A percentile compares a stretch with the other conserved stretches of the same genome.
phyloP scores from a whole-genome alignment of 2,113 vertebrate species.

The Phainopepla nitens region DNA sequence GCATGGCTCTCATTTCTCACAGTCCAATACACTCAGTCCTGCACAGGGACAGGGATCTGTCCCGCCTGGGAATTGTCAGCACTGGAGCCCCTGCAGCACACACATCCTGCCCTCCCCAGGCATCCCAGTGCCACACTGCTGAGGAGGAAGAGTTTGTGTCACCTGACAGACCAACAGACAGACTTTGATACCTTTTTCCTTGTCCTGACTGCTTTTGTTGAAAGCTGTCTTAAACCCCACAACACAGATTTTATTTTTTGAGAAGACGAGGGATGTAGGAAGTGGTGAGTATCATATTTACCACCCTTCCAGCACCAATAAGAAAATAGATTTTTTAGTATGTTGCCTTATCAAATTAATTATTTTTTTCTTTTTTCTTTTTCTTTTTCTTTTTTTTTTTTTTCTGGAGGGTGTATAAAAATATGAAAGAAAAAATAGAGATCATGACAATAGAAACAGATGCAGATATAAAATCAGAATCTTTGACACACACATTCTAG shows the following conservation, averaged over 20 bases:
- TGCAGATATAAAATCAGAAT: background rate
- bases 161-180: background rate
- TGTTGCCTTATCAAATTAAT: background rate
- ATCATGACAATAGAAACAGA: background rate
- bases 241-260: accelerated
- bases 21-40: background rate
- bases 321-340: background rate
- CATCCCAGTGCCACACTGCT: accelerated
- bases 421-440: accelerated
- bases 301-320: background rate
- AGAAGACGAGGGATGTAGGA: background rate
- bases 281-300: background rate
- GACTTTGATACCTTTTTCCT: background rate
- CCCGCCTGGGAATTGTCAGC: accelerated
- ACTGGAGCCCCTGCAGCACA: background rate
- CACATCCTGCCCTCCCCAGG: accelerated
- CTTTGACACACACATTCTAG: background rate
- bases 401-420: accelerated
- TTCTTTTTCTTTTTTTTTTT: background rate
- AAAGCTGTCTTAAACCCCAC: background rate
- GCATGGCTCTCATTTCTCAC: background rate
- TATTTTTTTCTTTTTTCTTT: background rate
- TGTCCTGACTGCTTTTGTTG: accelerated
- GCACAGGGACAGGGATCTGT: accelerated
- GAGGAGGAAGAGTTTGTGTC: background rate